Evolutionary conservation across 2,113 vertebrate species (phyloP).

Genomic region (Drymodes brunneopygia): DNA sequence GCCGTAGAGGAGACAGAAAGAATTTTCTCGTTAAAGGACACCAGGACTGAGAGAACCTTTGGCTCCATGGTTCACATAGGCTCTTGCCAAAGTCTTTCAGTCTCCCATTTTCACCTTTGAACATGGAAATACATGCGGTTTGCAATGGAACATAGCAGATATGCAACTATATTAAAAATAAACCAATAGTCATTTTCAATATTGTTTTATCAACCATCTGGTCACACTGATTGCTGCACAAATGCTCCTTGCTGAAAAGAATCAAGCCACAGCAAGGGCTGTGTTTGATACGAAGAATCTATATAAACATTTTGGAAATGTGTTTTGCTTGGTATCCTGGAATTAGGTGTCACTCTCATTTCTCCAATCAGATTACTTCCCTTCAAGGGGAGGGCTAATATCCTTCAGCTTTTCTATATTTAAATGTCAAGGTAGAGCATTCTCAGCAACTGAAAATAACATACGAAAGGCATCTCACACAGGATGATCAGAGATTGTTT

Average conservation of each 20-base stretch:
- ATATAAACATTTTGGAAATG: neutral
- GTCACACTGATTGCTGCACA: neutral
- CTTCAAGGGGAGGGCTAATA: neutral
- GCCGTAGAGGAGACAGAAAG: neutral
- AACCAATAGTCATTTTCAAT: neutral
- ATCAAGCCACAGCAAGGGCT: neutral
- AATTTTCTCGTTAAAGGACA: neutral
- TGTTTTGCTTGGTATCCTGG: neutral
- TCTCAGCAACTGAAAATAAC: neutral
- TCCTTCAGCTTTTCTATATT: neutral
- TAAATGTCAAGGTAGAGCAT: neutral
- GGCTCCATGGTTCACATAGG: fast-evolving
- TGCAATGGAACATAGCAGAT: neutral
- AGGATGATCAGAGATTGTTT: neutral
- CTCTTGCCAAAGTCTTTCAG: neutral
- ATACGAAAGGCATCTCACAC: neutral
- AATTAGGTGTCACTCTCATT: neutral
- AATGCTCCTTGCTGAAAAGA: neutral
- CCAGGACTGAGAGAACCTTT: neutral
- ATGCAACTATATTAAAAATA: neutral
- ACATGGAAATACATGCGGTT: neutral
- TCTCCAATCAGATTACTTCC: neutral
- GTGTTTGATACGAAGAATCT: neutral
- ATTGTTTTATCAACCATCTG: neutral
- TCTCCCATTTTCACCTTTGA: neutral